Percentiles rank a stretch among this genome's conserved stretches.
These are phyloP conservation scores for Julus scandinavius DNA, from an alignment of 2,888 invertebrate species.

Conservation along the genomic window DNA sequence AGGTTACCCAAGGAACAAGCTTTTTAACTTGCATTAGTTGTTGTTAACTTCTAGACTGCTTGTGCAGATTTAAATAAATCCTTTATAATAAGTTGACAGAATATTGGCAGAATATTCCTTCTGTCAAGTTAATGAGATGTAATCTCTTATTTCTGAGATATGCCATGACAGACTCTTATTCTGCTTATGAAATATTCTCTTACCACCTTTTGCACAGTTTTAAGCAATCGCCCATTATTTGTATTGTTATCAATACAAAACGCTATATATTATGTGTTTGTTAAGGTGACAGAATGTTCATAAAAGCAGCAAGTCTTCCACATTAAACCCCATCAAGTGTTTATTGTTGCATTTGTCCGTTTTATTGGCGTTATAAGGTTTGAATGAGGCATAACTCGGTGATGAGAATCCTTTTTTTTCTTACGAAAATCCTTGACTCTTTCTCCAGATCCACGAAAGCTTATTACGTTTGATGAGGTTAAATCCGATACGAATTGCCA, in stretches of 20 bases:
- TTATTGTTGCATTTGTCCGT: neutral
- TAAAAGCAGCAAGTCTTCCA: neutral
- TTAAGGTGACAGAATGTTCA: neutral
- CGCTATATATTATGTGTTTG: neutral
- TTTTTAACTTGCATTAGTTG: too few species aligned
- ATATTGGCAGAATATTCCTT: too few species aligned
- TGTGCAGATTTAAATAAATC: too few species aligned
- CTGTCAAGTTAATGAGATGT: too few species aligned
- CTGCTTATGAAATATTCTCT: too few species aligned
- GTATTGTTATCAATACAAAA: neutral
- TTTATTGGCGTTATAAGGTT: conserved; percentile 5
- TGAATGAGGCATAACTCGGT: neutral
- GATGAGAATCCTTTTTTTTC: neutral
- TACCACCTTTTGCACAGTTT: too few species aligned
- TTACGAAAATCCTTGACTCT: neutral
- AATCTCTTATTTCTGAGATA: too few species aligned
- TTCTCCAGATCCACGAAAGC: neutral
- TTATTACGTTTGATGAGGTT: conserved; percentile 38
- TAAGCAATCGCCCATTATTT: neutral
- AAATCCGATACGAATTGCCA: conserved; percentile 20
- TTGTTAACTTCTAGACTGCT: too few species aligned
- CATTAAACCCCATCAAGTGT: conserved; percentile 12
- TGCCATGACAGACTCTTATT: neutral
- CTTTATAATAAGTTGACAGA: too few species aligned
- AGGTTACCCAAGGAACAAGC: too few species aligned